Percentiles rank a stretch among this genome's conserved stretches.
Evolutionary conservation across 2,888 invertebrate genomes (phyloP).

Genomic region (Melanostoma scalare): DNA sequence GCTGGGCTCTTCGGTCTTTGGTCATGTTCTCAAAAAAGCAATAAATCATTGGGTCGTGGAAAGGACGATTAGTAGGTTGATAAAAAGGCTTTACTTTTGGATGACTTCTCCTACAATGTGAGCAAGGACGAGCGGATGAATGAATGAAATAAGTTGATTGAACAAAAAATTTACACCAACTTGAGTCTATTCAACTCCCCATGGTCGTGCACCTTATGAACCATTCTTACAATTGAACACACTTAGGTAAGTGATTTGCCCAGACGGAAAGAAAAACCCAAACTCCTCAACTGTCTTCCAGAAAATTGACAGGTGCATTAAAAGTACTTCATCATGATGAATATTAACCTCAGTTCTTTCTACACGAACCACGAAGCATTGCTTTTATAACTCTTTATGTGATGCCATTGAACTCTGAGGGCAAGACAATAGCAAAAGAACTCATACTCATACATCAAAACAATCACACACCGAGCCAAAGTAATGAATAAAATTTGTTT

Average conservation of each 20-base stretch:
- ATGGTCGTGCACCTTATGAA: no score
- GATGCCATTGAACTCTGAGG: constrained; percentile 52
- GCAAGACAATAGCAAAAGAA: constrained; percentile 11
- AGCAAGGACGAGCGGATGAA: no score
- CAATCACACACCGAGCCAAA: constrained; percentile 4
- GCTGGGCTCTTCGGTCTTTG: neutral
- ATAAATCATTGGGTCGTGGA: constrained; percentile 7
- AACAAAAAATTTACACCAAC: no score
- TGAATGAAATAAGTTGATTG: no score
- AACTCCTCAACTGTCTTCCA: no score
- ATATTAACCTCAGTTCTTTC: constrained; percentile 20
- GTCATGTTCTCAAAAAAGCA: neutral
- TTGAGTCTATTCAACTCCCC: no score
- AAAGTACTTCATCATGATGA: constrained; percentile 13
- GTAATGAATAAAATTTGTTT: constrained; percentile 32
- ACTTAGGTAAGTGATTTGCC: no score
- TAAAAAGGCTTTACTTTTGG: no score
- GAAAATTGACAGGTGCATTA: no score
- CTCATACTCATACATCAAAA: constrained; percentile 10
- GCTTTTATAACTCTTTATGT: constrained; percentile 19
- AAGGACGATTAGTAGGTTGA: neutral
- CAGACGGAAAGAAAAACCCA: no score
- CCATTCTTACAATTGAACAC: no score
- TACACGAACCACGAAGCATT: constrained; percentile 9
- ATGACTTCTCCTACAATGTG: no score